phyloP scores from a whole-genome alignment of 2,797 vertebrate genomes.

The Onychomys arenicola region DNA sequence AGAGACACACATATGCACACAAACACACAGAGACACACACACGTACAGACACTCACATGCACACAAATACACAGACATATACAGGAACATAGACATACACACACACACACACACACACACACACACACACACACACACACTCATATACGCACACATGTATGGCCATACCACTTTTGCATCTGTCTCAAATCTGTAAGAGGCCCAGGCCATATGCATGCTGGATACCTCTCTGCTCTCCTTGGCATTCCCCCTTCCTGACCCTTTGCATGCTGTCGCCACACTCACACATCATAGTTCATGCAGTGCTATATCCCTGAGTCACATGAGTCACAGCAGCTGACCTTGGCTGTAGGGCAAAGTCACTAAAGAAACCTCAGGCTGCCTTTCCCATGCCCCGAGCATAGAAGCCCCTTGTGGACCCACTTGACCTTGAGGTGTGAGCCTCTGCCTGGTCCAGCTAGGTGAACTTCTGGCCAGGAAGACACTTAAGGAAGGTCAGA shows the following conservation, averaged over 20 bases:
- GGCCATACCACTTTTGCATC: not conserved
- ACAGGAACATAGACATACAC: accelerated
- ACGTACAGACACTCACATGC: not conserved
- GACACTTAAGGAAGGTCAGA: not conserved
- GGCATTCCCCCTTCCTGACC: not conserved
- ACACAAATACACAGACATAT: not conserved
- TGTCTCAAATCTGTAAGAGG: not conserved
- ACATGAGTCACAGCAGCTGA: not conserved
- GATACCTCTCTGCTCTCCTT: not conserved
- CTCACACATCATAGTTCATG: not conserved
- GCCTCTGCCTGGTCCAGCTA: not conserved
- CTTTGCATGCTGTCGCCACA: accelerated
- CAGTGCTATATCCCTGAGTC: not conserved
- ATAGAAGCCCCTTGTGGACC: not conserved
- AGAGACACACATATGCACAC: not conserved
- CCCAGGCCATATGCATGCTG: not conserved
- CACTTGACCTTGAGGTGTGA: not conserved
- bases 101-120: too few species aligned
- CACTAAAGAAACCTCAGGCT: not conserved
- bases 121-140: not conserved
- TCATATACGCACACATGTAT: not conserved
- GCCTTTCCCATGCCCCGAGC: not conserved
- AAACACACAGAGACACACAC: not conserved
- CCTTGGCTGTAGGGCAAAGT: not conserved
- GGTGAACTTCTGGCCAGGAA: not conserved